Conservation (phyloP, 1,140 invertebrate species). For the Brachionus rotundiformis region DNA sequence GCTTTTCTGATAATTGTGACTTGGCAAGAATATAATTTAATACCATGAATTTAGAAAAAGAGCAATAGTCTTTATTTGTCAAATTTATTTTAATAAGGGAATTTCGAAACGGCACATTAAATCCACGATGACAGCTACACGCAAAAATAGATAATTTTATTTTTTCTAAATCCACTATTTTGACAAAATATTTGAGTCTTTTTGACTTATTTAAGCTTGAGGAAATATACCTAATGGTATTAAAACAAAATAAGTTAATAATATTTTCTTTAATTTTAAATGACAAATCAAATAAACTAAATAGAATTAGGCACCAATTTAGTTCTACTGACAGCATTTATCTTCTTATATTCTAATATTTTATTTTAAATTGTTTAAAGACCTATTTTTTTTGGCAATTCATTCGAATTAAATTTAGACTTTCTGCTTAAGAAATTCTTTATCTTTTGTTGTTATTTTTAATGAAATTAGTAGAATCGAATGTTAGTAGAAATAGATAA, state of each 20-base stretch:
- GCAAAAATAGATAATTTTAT: not conserved
- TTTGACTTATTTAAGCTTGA: not conserved
- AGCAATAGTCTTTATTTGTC: not conserved
- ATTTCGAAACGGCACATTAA: not conserved
- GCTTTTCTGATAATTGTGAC: constrained; percentile 10
- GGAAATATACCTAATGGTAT: not conserved
- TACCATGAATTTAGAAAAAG: not conserved
- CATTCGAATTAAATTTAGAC: too few species aligned
- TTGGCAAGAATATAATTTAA: not conserved
- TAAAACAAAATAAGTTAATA: not conserved
- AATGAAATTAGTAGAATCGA: too few species aligned
- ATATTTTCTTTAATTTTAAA: not conserved
- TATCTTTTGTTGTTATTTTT: too few species aligned
- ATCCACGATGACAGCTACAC: constrained; percentile 1
- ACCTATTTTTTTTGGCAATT: too few species aligned
- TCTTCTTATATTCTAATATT: too few species aligned
- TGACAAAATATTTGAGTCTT: not conserved
- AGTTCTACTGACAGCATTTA: too few species aligned
- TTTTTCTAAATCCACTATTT: not conserved
- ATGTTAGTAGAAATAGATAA: too few species aligned
- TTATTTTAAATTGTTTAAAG: too few species aligned
- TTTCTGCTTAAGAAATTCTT: too few species aligned
- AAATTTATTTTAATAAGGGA: not conserved
- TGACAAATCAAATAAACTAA: not conserved
- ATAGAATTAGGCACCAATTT: not conserved